Percentiles rank a stretch among this genome's conserved stretches.
phyloP scores from a whole-genome alignment of 1,140 invertebrate genomes.

The Portunus trituberculatus region DNA sequence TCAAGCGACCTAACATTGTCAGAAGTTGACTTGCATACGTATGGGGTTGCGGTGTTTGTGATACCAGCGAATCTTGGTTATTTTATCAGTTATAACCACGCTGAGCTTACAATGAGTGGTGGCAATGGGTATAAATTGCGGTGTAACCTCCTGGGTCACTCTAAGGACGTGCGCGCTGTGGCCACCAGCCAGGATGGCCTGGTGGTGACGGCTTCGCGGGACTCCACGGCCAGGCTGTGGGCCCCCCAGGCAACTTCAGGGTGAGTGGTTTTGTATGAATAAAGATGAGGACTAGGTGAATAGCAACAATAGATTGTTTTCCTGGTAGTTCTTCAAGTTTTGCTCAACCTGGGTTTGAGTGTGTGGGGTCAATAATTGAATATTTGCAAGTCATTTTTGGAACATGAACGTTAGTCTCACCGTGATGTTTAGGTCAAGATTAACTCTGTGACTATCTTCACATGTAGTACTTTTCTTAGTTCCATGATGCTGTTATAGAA shows the following conservation, averaged over 20 bases:
- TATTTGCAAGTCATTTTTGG: too few species aligned
- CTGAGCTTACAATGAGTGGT: neutral
- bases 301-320: too few species aligned
- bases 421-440: too few species aligned
- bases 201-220: conserved; percentile 91
- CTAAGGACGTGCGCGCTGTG: conserved; percentile 90
- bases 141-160: conserved; percentile 88
- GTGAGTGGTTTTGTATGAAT: neutral
- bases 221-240: conserved; percentile 92
- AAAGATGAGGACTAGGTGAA: too few species aligned
- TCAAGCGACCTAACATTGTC: neutral
- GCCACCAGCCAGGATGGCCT: conserved; percentile 84
- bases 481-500: too few species aligned
- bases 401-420: too few species aligned
- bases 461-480: too few species aligned
- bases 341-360: too few species aligned
- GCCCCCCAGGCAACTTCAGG: conserved; percentile 10
- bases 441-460: too few species aligned
- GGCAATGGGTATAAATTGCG: conserved; percentile 86
- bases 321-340: too few species aligned
- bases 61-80: neutral
- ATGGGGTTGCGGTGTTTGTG: neutral
- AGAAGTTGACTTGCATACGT: neutral
- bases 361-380: too few species aligned
- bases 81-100: neutral